Percentiles rank a stretch among this genome's conserved stretches.
These are phyloP conservation scores for Eulemur macaco DNA, from an alignment of 2,113 vertebrate genomes.

Conservation along the genomic window DNA sequence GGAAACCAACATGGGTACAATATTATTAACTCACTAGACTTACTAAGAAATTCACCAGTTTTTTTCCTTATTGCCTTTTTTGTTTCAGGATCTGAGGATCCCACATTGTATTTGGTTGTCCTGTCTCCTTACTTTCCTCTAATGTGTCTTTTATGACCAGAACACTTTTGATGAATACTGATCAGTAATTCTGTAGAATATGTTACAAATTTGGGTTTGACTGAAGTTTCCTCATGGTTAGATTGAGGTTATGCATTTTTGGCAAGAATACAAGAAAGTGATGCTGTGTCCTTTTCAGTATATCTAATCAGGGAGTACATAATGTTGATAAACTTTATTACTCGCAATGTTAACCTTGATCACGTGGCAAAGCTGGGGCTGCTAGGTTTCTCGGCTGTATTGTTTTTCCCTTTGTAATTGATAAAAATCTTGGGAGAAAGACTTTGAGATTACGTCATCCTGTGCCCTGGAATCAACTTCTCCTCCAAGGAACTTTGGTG, in stretches of 20 bases:
- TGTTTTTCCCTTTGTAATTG: background rate
- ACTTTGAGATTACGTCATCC: background rate
- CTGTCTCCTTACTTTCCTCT: background rate
- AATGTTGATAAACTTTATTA: background rate
- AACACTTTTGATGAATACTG: background rate
- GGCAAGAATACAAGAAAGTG: background rate
- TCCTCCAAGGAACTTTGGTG: background rate
- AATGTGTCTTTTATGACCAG: background rate
- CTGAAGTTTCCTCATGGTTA: background rate
- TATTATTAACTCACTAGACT: background rate
- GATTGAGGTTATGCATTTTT: background rate
- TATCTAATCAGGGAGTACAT: background rate
- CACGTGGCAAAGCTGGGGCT: background rate
- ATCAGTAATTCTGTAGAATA: background rate
- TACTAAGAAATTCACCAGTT: background rate
- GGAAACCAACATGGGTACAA: background rate
- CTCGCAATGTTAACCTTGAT: background rate
- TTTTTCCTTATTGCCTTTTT: background rate
- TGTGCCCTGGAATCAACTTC: background rate
- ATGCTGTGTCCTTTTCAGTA: background rate
- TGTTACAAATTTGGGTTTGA: background rate
- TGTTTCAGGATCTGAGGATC: background rate
- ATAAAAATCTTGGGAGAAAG: background rate
- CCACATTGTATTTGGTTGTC: background rate
- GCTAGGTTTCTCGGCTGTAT: background rate